Evolutionary conservation across 1,140 invertebrate genomes (phyloP).

Genomic region (Ptiloglossa arizonensis): DNA sequence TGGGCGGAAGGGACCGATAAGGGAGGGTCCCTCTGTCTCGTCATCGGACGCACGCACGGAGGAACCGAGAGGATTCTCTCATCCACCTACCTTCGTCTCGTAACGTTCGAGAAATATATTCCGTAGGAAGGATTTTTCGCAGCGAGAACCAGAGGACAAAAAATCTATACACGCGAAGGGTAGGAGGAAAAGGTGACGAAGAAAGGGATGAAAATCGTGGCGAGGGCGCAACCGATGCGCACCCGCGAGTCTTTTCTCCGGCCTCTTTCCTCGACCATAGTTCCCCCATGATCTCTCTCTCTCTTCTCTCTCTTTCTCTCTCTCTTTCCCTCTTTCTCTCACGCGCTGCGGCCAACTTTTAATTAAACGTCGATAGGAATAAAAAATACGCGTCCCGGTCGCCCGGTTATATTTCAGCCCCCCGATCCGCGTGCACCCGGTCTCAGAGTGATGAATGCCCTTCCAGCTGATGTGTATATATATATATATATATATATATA

Average conservation of each 20-base stretch:
- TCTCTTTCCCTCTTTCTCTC: too few relatives aligned
- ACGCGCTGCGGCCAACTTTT: slow-evolving; percentile 63
- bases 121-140: neutral
- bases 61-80: slow-evolving; percentile 19
- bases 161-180: too few relatives aligned
- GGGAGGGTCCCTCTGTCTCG: slow-evolving; percentile 54
- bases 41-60: slow-evolving; percentile 48
- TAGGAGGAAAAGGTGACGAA: neutral
- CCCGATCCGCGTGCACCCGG: slow-evolving; percentile 25
- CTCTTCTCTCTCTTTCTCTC: slow-evolving; percentile 30
- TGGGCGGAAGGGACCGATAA: slow-evolving; percentile 70
- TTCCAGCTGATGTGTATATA: slow-evolving; percentile 48
- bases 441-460: slow-evolving; percentile 61
- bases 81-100: neutral
- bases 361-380: slow-evolving; percentile 72
- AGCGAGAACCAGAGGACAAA: neutral
- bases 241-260: slow-evolving; percentile 3
- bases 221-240: slow-evolving; percentile 34
- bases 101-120: slow-evolving; percentile 4
- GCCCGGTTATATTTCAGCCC: slow-evolving; percentile 60
- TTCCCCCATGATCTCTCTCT: slow-evolving; percentile 49
- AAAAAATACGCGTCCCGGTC: slow-evolving; percentile 57
- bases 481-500: too few relatives aligned
- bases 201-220: slow-evolving; percentile 55
- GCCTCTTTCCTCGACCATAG: slow-evolving; percentile 5